phyloP scores from a whole-genome alignment of 2,888 invertebrate genomes.

The Synergus itoensis region DNA sequence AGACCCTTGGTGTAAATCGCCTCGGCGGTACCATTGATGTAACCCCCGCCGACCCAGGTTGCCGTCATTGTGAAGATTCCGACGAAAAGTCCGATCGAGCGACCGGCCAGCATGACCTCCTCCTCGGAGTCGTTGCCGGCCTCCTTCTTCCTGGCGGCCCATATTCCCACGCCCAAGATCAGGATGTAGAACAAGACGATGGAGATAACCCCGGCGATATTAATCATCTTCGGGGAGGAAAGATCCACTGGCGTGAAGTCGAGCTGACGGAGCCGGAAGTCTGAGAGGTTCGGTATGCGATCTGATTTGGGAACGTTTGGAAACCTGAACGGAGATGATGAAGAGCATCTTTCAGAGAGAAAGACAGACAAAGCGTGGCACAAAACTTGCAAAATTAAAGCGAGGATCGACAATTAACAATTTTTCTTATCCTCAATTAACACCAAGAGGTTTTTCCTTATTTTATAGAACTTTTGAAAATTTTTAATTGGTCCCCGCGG shows the following conservation, averaged over 20 bases:
- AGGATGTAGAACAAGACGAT: conserved; percentile 97
- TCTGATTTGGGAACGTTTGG: conserved; percentile 72
- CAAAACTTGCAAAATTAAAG: background rate
- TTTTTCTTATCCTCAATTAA: no score
- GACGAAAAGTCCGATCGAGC: conserved; percentile 97
- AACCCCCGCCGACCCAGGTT: conserved; percentile 99
- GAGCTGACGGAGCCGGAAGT: conserved; percentile 72
- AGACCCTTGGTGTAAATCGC: conserved; percentile 95
- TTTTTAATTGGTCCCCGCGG: no score
- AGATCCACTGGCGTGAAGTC: conserved; percentile 73
- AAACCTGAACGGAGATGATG: conserved; percentile 65
- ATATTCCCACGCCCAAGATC: conserved; percentile 97
- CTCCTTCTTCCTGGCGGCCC: conserved; percentile 97
- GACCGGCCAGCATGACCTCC: conserved; percentile 98
- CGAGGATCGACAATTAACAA: background rate
- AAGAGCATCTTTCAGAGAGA: conserved; percentile 17
- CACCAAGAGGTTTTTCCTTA: no score
- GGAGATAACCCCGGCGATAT: conserved; percentile 94
- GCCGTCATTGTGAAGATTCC: conserved; percentile 99
- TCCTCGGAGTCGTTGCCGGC: conserved; percentile 94
- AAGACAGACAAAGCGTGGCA: background rate
- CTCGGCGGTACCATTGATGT: conserved; percentile 99
- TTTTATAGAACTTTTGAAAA: no score
- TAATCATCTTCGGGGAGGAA: conserved; percentile 86
- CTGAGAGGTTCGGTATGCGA: conserved; percentile 71